Evolutionary conservation across 1,140 invertebrate species (phyloP), one percentile per base, ranked within the genome.

Genomic region (Drosophila rufa): DNA sequence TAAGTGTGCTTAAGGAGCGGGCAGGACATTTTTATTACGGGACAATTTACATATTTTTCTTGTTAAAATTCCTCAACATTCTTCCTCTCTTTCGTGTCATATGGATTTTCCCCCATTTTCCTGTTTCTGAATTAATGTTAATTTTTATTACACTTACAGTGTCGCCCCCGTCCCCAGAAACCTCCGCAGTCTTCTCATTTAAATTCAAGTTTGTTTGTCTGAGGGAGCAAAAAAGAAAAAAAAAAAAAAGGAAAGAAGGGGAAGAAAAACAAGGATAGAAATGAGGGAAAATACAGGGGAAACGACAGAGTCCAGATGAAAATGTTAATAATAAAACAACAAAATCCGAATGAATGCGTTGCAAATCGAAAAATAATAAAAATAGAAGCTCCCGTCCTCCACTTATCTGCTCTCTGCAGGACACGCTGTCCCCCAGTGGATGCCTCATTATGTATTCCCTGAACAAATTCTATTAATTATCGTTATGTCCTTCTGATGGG

Each of bases 401-500:
- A 66, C 60, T 40, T 66, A 51, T 38, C 30, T 66, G 47, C 47
- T 53, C 33, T 46, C 40, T 19, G 67, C 62, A 73, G 69, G 53
- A 73, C 46, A 59, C 43, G 38, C 55, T 48, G 36, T 48, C 64
- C 61, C 61, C 62, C 27, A 12, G 66, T 36, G 43, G n/a, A 30
- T 22, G 67, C 9, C 82, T 89, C 90, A 91, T 91, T 91, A 83
- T 43, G 90, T 83, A 91, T 91, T 92, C 89, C 60, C 47, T 46
- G 62, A 60, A 80, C 89, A 86, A 92, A 82, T 91, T 82, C 89
- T 91, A 91, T 91, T 91, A 91, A 91, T 91, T 91, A 91, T 89
- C 82, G 82, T 91, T 91, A 91, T 91, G 82, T 91, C 71, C 86
- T 70, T 87, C 80, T 87, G 79, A 91, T 91, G 76, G 89, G 71